Evolutionary conservation across 2,113 vertebrate species (phyloP), one percentile per base, ranked within the genome.

Genomic region (Psilopsiagon aurifrons): DNA sequence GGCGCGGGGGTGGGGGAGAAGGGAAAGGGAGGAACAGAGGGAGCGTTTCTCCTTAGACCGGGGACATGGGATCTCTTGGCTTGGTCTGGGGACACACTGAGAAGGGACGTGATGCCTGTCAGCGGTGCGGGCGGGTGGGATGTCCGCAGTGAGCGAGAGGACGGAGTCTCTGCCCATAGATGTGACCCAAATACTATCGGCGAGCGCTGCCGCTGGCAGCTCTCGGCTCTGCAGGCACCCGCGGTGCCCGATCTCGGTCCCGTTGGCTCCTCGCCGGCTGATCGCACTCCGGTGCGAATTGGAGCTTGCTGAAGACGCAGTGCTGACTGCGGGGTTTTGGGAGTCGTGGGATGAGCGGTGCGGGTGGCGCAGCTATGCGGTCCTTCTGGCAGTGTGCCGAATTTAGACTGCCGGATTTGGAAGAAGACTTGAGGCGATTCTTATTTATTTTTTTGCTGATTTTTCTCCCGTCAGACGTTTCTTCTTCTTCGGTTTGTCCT

Each of bases 81-180:
- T 57, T 33, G 55, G 31, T 22, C 12, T n/a, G 55, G 31, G 31
- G 22, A 19, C 33, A 13, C 31, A 14, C 31, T 19, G 18, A n/a
- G 55, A 29, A 54, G 10, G 28, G 10, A 13, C 19, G 19, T 57
- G 55, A 13, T 57, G 31, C 31, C 31, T 57, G 31, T 13, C 31
- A 12, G 55, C 31, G 19, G 31, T 20, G 31, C 12, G 19, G 12
- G 19, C 8, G 31, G 31, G 19, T 57, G 31, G 31, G 11, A 20
- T 57, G 31, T 31, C 31, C 8, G 20, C 31, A 31, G 12, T n/a
- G 55, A n/a, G 55, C 19, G 20, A 22, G 28, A 20, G 28, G 23
- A 5, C 12, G 2, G 37, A 6, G 9, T 4, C 15, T 29, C 27
- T 6, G 2, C 13, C 33, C 9, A 0, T 7, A 16, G 17, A 33